Conservation (phyloP, 2,113 vertebrate genomes). For the Hemibagrus wyckioides region DNA sequence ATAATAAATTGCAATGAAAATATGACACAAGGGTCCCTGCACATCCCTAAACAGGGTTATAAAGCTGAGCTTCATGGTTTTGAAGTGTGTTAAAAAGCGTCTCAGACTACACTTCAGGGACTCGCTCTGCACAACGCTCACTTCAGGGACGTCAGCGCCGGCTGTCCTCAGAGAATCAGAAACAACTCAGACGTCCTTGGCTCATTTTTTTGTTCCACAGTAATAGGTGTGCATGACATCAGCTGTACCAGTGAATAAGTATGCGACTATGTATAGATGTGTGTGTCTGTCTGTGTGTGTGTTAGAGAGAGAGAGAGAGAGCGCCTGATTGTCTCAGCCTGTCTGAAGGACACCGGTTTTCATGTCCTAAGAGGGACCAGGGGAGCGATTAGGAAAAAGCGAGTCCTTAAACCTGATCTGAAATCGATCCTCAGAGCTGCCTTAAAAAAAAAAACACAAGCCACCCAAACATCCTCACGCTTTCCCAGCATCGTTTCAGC, state of each 20-base stretch:
- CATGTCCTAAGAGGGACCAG: slow-evolving; percentile 73
- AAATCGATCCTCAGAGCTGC: slow-evolving; percentile 73
- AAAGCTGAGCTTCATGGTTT: background rate
- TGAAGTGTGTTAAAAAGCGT: background rate
- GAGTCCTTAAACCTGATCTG: slow-evolving; percentile 69
- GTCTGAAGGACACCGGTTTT: slow-evolving; percentile 66
- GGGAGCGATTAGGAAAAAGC: slow-evolving; percentile 73
- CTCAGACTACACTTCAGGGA: background rate
- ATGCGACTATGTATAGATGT: background rate
- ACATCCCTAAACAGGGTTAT: background rate
- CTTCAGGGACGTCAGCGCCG: background rate
- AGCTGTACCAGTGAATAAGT: background rate
- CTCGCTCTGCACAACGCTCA: background rate
- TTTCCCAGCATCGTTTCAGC: slow-evolving; percentile 54
- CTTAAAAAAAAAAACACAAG: slow-evolving; percentile 67
- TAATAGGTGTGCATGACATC: background rate
- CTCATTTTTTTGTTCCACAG: background rate
- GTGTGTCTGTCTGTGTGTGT: background rate
- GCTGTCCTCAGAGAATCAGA: background rate
- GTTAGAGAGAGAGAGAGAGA: background rate
- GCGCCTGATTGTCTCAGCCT: slow-evolving; percentile 49
- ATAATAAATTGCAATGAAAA: background rate
- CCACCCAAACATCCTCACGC: slow-evolving; percentile 58
- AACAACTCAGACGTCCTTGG: background rate
- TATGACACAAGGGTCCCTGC: background rate